phyloP scores from a whole-genome alignment of 1,140 invertebrate genomes.

The Megalonaias nervosa region DNA sequence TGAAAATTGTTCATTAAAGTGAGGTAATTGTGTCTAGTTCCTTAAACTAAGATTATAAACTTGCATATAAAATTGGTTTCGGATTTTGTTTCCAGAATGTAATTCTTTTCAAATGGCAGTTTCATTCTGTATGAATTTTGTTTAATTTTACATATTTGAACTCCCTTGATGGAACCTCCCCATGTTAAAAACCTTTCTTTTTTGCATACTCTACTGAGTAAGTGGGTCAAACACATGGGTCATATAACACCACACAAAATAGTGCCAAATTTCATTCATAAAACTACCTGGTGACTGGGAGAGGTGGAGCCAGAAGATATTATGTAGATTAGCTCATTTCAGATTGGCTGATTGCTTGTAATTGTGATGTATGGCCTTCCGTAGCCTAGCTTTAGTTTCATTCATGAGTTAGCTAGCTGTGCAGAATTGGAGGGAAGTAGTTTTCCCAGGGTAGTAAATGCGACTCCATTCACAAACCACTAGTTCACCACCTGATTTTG shows the following conservation, averaged over 20 bases:
- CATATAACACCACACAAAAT: slow-evolving; percentile 25
- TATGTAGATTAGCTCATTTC: slow-evolving; percentile 35
- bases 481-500: too few relatives aligned
- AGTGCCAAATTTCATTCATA: slow-evolving; percentile 37
- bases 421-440: slow-evolving; percentile 33
- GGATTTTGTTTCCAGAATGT: too few relatives aligned
- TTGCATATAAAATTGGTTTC: too few relatives aligned
- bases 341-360: slow-evolving; percentile 18
- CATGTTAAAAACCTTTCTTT: slow-evolving; percentile 2
- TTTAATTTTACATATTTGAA: neutral
- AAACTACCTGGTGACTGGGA: slow-evolving; percentile 1
- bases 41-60: too few relatives aligned
- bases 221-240: slow-evolving; percentile 18
- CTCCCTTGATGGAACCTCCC: neutral
- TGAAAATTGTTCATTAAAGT: too few relatives aligned
- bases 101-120: too few relatives aligned
- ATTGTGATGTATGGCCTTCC: slow-evolving; percentile 12
- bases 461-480: neutral
- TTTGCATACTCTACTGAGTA: slow-evolving; percentile 19
- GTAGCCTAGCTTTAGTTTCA: slow-evolving; percentile 17
- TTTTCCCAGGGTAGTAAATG: slow-evolving; percentile 26
- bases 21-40: too few relatives aligned
- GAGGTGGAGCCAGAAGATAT: slow-evolving; percentile 27
- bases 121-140: neutral
- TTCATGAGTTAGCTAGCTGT: slow-evolving; percentile 36